A percentile compares a stretch with the other conserved stretches of the same genome.
Evolutionary conservation across 2,888 invertebrate genomes (phyloP).

Genomic region (Ctenicera cuprea): DNA sequence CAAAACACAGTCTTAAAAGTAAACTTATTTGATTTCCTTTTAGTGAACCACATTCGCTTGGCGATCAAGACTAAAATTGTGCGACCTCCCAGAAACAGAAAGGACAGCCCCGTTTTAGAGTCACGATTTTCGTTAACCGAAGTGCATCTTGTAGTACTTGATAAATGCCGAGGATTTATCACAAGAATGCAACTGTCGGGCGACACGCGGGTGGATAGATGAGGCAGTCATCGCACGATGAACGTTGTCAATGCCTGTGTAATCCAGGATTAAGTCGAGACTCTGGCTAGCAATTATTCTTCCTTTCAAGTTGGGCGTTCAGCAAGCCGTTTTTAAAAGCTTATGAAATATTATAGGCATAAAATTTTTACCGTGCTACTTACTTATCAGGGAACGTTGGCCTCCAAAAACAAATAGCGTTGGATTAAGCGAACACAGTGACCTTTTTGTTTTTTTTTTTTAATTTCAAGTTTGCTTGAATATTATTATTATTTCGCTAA

Average conservation of each 20-base stretch:
- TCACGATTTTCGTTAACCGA: slow-evolving; percentile 57
- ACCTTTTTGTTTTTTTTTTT: no score
- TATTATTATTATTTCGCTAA: no score
- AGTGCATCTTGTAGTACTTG: slow-evolving; percentile 53
- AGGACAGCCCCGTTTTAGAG: slow-evolving; percentile 48
- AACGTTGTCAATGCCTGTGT: slow-evolving; percentile 57
- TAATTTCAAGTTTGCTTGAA: no score
- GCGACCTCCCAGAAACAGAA: slow-evolving; percentile 48
- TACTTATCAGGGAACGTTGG: neutral
- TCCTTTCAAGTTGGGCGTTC: slow-evolving; percentile 37
- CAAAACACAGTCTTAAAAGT: neutral
- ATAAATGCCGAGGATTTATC: slow-evolving; percentile 59
- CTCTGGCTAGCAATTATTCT: slow-evolving; percentile 50
- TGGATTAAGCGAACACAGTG: no score
- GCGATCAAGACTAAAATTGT: neutral
- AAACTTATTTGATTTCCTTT: slow-evolving; percentile 1
- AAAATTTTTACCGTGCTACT: slow-evolving; percentile 1
- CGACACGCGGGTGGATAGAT: slow-evolving; percentile 53
- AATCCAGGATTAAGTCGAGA: slow-evolving; percentile 58
- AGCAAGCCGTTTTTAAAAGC: slow-evolving; percentile 31
- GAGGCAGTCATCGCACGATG: slow-evolving; percentile 49
- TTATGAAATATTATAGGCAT: slow-evolving; percentile 37
- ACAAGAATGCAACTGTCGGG: slow-evolving; percentile 61
- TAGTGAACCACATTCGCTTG: neutral
- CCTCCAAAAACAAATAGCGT: neutral